Evolutionary conservation across 2,113 vertebrate species (phyloP), one percentile per base, ranked within the genome.

Genomic region (Forbesichthys papilliferus): DNA sequence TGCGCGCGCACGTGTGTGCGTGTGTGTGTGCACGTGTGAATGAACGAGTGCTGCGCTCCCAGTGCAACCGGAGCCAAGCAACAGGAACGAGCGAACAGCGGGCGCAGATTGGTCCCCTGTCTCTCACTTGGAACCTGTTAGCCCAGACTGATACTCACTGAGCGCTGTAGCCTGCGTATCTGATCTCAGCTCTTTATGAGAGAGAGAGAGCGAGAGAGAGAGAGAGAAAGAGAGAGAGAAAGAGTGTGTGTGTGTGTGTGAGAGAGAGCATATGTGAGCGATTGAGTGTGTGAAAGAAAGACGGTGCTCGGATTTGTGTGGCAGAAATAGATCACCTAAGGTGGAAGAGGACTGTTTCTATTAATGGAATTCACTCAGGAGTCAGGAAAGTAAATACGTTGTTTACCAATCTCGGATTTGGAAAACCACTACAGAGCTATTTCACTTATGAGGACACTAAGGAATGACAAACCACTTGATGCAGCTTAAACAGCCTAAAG

Each of bases 61-160:
- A 18, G 53, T 9, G 54, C 60, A 56, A 74, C 74, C 83, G 80
- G 73, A 87, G 75, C 71, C 56, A 8, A 58, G 49, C n/a, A 49
- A 42, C 63, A 36, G 20, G 64, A 80, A 69, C 82, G 34, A 66
- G 9, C 59, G 59, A 13, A n/a, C 34, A 16, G 6, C 36, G 33
- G 20, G 33, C 57, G 5, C 57, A 48, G 59, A 73, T 13, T 80
- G 84, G 84, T 86, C 73, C 67, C 55, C 58, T 52, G 71, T 60
- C 80, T 78, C 69, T 62, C 8, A 14, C 75, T 67, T 71, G 70
- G 73, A 81, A 85, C 42, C 64, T 46, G 48, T 55, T 20, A 57
- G 75, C 70, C 36, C 76, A 76, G 66, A 71, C 64, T 79, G 74
- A 84, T 77, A 77, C 61, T 78, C 75, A 81, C 63, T 66, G 82